Base-by-base conservation (phyloP, 2,888 invertebrate species). In the Odontothrips loti region DNA sequence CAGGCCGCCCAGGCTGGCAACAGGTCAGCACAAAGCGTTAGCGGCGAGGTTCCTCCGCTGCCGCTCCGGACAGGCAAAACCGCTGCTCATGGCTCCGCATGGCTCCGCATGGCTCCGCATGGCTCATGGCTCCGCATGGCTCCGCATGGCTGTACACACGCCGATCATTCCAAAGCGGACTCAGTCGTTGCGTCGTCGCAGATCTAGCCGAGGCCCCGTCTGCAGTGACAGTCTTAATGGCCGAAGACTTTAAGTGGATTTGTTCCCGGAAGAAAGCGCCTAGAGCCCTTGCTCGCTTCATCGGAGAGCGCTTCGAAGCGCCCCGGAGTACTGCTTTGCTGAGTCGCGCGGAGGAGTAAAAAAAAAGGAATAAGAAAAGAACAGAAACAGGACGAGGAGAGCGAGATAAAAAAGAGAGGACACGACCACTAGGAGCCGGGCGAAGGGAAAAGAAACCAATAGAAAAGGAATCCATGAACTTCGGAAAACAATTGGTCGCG, bases 181-280 rank as follows among this genome's bases (percentile, higher is more conserved):
- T n/a, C n/a, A n/a, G n/a, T n/a, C n/a, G n/a, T n/a, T n/a, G n/a
- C n/a, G n/a, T n/a, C n/a, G n/a, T n/a, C n/a, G n/a, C n/a, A n/a
- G n/a, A n/a, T n/a, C n/a, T n/a, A n/a, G 34, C 3, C 34, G 34
- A 43, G 6, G 34, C 34, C 34, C 34, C 34, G 34, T 2, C 34
- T 15, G 17, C 68, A 27, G 68, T 10, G 68, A 27, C 68, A 75
- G 27, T 75, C 68, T 27, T 75, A 75, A 75, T 75, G 23, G 68
- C 27, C 68, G 68, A 75, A 27, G 23, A 75, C 68, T 75, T 75
- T 75, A 75, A 75, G 68, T 75, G 68, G 68, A 75, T 75, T 75
- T 75, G 68, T 75, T 75, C 27, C 27, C 1, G 23, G 23, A 23
- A 8, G 23, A 75, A 8, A 75, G 23, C 23, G 68, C 68, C 68